phyloP scores from a whole-genome alignment of 2,113 vertebrate genomes.

The Hiodon alosoides region DNA sequence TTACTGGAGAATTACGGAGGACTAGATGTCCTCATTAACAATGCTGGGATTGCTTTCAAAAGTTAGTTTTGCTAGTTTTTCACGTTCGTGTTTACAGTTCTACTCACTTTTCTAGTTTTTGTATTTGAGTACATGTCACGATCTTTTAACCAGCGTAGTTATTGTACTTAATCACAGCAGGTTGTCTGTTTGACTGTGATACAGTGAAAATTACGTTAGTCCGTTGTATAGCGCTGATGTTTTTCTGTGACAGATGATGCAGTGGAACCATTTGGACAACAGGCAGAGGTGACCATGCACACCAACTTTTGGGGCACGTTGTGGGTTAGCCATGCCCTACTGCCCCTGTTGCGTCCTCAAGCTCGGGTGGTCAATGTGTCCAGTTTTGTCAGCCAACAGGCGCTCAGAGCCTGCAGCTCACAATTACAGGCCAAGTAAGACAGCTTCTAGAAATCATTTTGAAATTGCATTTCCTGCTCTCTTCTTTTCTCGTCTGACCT shows the following conservation, averaged over 20 bases:
- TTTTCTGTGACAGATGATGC: slow-evolving; percentile 29
- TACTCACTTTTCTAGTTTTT: not conserved
- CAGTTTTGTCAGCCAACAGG: slow-evolving; percentile 42
- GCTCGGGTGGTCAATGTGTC: slow-evolving; percentile 48
- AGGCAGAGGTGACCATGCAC: slow-evolving; percentile 50
- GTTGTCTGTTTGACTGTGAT: not conserved
- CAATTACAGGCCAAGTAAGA: slow-evolving; percentile 42
- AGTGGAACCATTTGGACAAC: slow-evolving; percentile 45
- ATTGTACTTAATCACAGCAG: no score
- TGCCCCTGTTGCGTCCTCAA: slow-evolving; percentile 37
- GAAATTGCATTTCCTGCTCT: no score
- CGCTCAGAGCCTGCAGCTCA: slow-evolving; percentile 37
- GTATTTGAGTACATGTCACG: not conserved
- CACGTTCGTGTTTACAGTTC: not conserved
- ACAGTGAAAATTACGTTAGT: not conserved
- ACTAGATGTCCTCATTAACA: slow-evolving; percentile 49
- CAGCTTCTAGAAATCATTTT: no score
- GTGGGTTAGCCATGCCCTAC: slow-evolving; percentile 37
- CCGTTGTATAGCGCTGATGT: not conserved
- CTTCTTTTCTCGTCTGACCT: no score
- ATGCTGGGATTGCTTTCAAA: slow-evolving; percentile 49
- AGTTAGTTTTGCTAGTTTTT: slow-evolving; percentile 15
- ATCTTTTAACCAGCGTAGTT: no score
- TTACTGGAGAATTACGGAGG: slow-evolving; percentile 43
- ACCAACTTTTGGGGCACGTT: slow-evolving; percentile 50